Base-by-base conservation (phyloP, 1,140 invertebrate species). In the Neocloeon triangulifer region DNA sequence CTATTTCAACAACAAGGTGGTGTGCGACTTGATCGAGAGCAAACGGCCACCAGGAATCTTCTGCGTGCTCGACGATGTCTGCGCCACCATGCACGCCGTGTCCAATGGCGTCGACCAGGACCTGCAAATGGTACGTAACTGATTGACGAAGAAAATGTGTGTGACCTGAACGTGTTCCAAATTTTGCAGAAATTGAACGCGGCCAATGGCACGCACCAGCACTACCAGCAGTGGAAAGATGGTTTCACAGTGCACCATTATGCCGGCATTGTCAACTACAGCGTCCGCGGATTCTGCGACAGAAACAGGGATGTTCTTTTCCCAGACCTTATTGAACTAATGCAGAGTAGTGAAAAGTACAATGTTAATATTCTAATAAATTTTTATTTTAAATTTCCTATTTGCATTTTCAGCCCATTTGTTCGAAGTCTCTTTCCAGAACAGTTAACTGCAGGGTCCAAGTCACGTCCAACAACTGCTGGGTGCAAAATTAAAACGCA, bases 1-100 rank as follows among this genome's bases (percentile, higher is more conserved):
- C 16, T 79, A 69, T 48, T 76, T 76, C 52, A 74, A 78, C 52
- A 79, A 79, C 42, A 67, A 73, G 39, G 52, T 75, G 31, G 73
- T 71, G 23, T 69, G 69, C 37, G 73, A 79, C 42, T 49, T 79
- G 30, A 72, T 79, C 30, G 66, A 57, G 48, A 53, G 51, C 4
- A 64, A 61, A 45, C 44, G 51, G 33, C 61, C 61, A 6, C 63
- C 65, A 32, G 68, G 69, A 37, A 58, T 74, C 22, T 69, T 74
- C 51, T 57, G 62, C 37, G 52, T 77, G 9, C 48, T 78, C 10
- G 74, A 79, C 43, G 74, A 79, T 49, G 65, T 75, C 4, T 78
- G 73, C 52, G 69, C 71, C 2, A 75, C 74, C 13, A 59, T 73
- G 48, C 73, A 77, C 44, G 69, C 69, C 4, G 72, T 74, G 17